Evolutionary conservation across 2,888 invertebrate species (phyloP), one percentile per base, ranked within the genome.

Genomic region (Kuschelorhynchus macadamiae): DNA sequence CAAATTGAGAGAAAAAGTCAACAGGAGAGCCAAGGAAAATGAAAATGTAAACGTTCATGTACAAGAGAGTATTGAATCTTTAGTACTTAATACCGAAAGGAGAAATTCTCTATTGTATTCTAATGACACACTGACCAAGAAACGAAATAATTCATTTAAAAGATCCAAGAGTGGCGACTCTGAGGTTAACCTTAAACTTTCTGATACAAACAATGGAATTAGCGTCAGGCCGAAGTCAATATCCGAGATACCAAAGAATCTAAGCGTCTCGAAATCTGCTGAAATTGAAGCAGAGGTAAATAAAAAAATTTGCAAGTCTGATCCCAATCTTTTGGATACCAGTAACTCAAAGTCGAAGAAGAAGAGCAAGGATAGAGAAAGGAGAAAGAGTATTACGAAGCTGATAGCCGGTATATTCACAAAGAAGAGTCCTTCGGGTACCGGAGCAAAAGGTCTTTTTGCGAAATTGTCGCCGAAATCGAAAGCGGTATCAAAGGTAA

Each of bases 331-430:
- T 32, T 72, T 81, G 21, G 80, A 81, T 42, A 77, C 73, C 14
- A 76, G 76, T 33, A 63, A 25, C 11, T 78, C 75, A 18, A 77
- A 78, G 8, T 64, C 76, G 11, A 85, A 84, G 67, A 86, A 86
- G 70, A 87, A 87, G 63, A 84, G 86, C 18, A 90, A 90, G 77
- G 90, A 90, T 79, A 86, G 89, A 0, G 92, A 92, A 77, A 86
- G 93, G 71, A 87, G 93, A 69, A 93, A 91, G 78, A 93, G 94
- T 82, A 90, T 95, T 56, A 93, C 94, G 78, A 93, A 92, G 84
- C 90, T 94, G 55, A 90, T 95, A 70, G 91, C 93, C 14, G 93
- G 91, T 81, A 92, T 95, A 81, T 92, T 95, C 80, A 88, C 90
- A 76, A 91, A 92, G 81, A 90, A 91, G 86, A 77, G 85, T 82